Base-by-base conservation (phyloP, 2,888 invertebrate species). In the Gastracanthus pulcherrimus region DNA sequence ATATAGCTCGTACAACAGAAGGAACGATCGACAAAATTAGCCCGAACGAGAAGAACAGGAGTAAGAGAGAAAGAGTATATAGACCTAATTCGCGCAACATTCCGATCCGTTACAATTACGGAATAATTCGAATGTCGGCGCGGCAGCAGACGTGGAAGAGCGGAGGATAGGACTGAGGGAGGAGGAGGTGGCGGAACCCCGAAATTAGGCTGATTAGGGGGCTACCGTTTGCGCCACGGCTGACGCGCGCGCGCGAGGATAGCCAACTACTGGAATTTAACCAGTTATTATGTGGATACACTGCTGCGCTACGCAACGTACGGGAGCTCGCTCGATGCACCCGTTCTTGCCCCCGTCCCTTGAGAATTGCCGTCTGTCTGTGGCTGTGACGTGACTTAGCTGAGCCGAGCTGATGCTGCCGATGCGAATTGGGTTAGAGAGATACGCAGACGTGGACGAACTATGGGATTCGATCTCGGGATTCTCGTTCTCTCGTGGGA, bases 191-290 rank as follows among this genome's bases (percentile, higher is more conserved):
- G 74, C 45, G 55, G 72, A 55, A 91, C 89, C 91, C 91, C 85
- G 86, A 87, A 91, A 91, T 91, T 91, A 91, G 90, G 86, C 89
- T 91, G 91, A 91, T 91, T 91, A 91, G 91, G 89, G 89, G 91
- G 91, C 91, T 91, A 91, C 91, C 89, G 91, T 91, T 90, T 78
- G 64, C 36, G 80, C 55, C n/a, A 58, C 38, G 6, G 60, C n/a
- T 41, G 29, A 29, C 48, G 36, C 38, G 41, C 60, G 38, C 7
- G 29, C 88, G 89, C 88, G 89, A 89, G 88, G 89, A 89, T 89
- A 23, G 85, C 86, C 89, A 87, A 91, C 91, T 91, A 91, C 91
- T 90, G 91, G 91, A 91, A 91, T 91, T 91, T 88, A 89, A 90
- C 89, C 89, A 89, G 89, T 91, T 89, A 91, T 91, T 91, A 91